Evolutionary conservation across 2,888 invertebrate species (phyloP).

Genomic region (Argyresthia goedartella): DNA sequence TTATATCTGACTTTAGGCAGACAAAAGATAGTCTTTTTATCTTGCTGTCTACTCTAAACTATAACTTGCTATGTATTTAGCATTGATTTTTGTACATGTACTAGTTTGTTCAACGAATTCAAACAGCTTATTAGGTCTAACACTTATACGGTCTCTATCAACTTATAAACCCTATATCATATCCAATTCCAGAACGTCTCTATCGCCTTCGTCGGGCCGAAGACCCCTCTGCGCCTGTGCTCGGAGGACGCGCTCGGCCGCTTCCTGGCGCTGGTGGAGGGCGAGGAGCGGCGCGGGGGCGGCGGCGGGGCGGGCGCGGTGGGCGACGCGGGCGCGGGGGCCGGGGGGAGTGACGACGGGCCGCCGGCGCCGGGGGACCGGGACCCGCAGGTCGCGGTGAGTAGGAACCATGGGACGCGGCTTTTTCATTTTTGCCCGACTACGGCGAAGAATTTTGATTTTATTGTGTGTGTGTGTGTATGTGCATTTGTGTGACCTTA

Average conservation of each 20-base stretch:
- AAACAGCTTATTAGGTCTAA: no score
- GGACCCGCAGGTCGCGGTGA: constrained; percentile 33
- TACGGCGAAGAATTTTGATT: not conserved
- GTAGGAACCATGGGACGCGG: no score
- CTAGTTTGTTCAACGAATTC: no score
- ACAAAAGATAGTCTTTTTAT: no score
- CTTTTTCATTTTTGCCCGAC: not conserved
- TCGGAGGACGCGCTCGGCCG: constrained; percentile 77
- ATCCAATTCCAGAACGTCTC: constrained; percentile 81
- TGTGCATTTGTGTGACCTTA: no score
- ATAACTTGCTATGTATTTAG: no score
- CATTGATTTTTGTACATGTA: no score
- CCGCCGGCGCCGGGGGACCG: constrained; percentile 24
- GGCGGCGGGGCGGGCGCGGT: not conserved
- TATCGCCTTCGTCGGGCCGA: constrained; percentile 92
- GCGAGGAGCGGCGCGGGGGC: constrained; percentile 56
- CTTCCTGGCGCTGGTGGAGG: constrained; percentile 52
- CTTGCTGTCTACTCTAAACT: no score
- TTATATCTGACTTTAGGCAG: no score
- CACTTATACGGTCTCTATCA: not conserved
- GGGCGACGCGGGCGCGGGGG: constrained; percentile 31
- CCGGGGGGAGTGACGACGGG: constrained; percentile 43
- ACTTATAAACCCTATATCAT: not conserved
- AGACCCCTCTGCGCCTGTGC: constrained; percentile 82
- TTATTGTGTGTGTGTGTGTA: no score